phyloP scores from a whole-genome alignment of 37 sponge, comb jelly and placozoan species.

The Aphrocallistes beatrix region DNA sequence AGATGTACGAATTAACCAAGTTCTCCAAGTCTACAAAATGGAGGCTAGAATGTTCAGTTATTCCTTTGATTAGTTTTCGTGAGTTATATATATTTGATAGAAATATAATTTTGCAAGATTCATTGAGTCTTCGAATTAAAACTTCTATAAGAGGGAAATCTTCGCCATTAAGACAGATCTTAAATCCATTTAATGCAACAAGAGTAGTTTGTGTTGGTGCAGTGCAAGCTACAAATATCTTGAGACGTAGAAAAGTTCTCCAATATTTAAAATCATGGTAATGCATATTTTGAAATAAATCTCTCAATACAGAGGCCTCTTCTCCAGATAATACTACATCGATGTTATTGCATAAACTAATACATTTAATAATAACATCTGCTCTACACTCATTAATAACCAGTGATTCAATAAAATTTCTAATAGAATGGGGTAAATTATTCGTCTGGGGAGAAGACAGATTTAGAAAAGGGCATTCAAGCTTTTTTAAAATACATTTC shows the following conservation, averaged over 20 bases:
- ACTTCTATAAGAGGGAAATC: neutral
- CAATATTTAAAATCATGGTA: neutral
- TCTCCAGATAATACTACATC: neutral
- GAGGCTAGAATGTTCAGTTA: neutral
- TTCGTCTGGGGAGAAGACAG: neutral
- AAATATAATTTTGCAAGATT: neutral
- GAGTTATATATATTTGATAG: neutral
- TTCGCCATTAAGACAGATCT: neutral
- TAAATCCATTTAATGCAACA: neutral
- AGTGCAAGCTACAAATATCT: neutral
- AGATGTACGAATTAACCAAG: neutral
- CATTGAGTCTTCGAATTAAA: neutral
- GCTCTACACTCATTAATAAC: neutral
- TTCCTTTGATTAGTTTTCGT: neutral
- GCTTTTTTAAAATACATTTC: neutral
- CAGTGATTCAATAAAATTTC: neutral
- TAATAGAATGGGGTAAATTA: neutral
- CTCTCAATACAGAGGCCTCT: neutral
- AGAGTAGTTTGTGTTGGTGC: neutral
- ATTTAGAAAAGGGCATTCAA: neutral
- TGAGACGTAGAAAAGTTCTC: neutral
- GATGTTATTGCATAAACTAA: neutral
- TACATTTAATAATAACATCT: neutral
- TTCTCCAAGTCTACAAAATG: neutral
- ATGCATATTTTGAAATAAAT: neutral